Conservation (phyloP, 2,113 vertebrate genomes). For the Actenoides lindsayi region DNA sequence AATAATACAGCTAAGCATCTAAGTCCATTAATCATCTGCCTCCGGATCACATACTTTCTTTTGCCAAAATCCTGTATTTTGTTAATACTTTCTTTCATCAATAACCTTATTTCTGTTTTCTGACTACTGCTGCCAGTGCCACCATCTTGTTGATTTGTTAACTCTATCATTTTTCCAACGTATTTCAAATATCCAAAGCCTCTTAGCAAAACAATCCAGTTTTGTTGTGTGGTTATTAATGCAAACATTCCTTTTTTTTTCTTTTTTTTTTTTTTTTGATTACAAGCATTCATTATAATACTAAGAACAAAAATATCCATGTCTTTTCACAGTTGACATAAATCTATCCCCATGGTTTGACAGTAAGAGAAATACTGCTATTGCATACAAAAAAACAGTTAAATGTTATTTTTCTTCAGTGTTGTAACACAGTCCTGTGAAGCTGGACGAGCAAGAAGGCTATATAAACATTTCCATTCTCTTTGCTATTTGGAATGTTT, state of each 20-base stretch:
- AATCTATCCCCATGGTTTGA: not conserved
- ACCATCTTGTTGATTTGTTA: not conserved
- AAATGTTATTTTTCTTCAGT: not conserved
- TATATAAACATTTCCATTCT: not conserved
- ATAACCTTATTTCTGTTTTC: not conserved
- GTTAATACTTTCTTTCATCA: not conserved
- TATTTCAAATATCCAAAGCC: not conserved
- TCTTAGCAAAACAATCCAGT: not conserved
- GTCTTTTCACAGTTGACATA: not conserved
- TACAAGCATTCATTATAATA: not conserved
- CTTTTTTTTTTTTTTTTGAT: not conserved
- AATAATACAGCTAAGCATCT: not conserved
- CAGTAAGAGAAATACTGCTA: constrained; percentile 14
- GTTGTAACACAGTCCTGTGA: not conserved
- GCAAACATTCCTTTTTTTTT: not conserved
- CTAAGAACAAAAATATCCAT: not conserved
- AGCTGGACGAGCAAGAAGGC: not conserved
- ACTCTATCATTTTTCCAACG: not conserved
- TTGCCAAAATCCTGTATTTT: not conserved
- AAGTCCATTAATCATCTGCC: not conserved
- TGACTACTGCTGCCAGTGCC: not conserved
- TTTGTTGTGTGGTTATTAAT: not conserved
- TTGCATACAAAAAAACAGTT: constrained; percentile 11
- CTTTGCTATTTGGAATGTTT: not conserved
- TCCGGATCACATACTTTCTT: not conserved